Base-by-base conservation (phyloP, 2,113 vertebrate genomes). In the Hemibagrus wyckioides region DNA sequence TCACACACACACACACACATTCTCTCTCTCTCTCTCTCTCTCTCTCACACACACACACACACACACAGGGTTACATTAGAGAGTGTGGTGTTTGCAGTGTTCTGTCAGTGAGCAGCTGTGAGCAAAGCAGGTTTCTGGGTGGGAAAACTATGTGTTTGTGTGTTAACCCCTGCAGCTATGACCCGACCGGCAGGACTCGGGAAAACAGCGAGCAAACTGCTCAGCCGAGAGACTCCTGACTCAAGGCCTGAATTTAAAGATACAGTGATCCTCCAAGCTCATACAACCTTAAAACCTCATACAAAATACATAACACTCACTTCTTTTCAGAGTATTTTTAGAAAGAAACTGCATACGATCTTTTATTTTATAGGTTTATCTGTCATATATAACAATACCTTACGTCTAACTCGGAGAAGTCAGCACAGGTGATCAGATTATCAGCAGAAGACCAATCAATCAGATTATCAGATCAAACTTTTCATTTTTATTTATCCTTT, bases 101-200 rank as follows among this genome's bases (percentile, higher is more conserved):
- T 77, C 56, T 77, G 28, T 71, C 50, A 36, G 52, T 57, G 63
- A 76, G 63, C 86, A 87, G 80, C 80, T 76, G 86, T 48, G 65
- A 81, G 77, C 25, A 9, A 39, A 87, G 54, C 67, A 52, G 67
- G 86, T 83, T 87, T 87, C 86, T 87, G 86, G 80, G 80, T 50
- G 69, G 80, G 69, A 76, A 83, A 65, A 75, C 65, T 82, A 30
- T 75, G 69, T 83, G 85, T 80, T 39, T 88, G 52, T 83, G 69
- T 83, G 69, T 87, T 83, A 87, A 87, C 80, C 86, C 86, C 80
- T 87, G 86, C 69, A 82, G 86, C 86, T 69, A 82, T 59, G 52
- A 73, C 25, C 80, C 19, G 21, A 48, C 77, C 52, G 13, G 3
- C 63, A 50, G 44, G 54, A 21, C 56, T 15, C 57, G 1, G 54